Evolutionary conservation across 2,797 vertebrate genomes (phyloP), one percentile per base, ranked within the genome.

Genomic region (Cossypha niveicapilla): DNA sequence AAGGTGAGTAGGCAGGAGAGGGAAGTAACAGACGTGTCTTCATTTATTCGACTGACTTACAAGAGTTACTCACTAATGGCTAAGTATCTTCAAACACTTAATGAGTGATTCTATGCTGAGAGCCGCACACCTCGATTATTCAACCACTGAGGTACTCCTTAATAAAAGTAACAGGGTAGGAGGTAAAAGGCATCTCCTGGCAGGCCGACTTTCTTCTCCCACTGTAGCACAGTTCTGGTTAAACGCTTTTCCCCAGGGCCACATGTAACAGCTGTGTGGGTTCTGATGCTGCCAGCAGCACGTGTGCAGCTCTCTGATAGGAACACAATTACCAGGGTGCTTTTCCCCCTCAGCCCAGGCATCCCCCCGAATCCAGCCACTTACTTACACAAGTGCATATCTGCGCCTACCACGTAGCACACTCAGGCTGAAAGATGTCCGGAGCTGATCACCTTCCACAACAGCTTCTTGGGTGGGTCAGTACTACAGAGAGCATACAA

Each of bases 221-320:
- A 5, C 24, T 25, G 28, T 2, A 0, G 13, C 53, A 25, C 18
- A 21, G 22, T 2, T 27, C 37, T 9, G 45, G 16, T 18, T 37
- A 7, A 60, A 23, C 3, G 10, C n/a, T 19, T 8, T 1, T 30
- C 28, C 37, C 5, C 21, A 6, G 10, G 17, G 11, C 8, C 28
- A 11, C 3, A 1, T 0, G 0, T 0, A 41, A 18, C 12, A 42
- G 24, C 34, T 3, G 0, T 0, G 42, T 6, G 7, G 0, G 5
- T 1, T 6, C 47, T 6, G 15, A 10, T 2, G 16, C 34, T 6
- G 12, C 0, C 37, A 23, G 18, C 10, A n/a, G 12, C 8, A 21
- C 22, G 6, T 1, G 30, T 1, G 7, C 13, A 8, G 10, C 3
- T 19, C 13, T 10, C 19, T 11, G 10, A 53, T 1, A 7, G 19